Base-by-base conservation (phyloP, 2,888 invertebrate species). In the Ditula angustiorana region DNA sequence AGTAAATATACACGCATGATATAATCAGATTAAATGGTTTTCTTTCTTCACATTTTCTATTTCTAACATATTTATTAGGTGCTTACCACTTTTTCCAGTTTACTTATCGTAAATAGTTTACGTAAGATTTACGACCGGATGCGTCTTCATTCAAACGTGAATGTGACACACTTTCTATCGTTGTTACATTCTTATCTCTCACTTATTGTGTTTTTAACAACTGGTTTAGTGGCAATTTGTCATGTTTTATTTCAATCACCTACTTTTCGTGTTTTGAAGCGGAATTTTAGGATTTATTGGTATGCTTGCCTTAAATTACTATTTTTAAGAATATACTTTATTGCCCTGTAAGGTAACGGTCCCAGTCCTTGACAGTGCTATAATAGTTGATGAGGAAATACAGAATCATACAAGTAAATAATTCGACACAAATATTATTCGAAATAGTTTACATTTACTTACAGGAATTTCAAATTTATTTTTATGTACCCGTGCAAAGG, bases 141-240 rank as follows among this genome's bases (percentile, higher is more conserved):
- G 83, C 84, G 82, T 85, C 84, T 85, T 86, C 87, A 89, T 88
- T 89, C 77, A 83, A 86, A 87, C 83, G 85, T 86, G 84, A 89
- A 88, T 86, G 85, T 86, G 88, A 87, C 90, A 89, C 85, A 90
- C 88, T 90, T 91, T 90, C 90, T 87, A 86, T 83, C 73, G 81
- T 80, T 75, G 68, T 68, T 71, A 68, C 78, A 78, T 81, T 85
- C 82, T 88, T 90, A 88, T 90, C 86, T 87, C 80, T 81, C 80
- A 78, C 78, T 81, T 77, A 77, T 86, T 85, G 81, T 85, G 77
- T 83, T 84, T 64, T 83, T 81, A 85, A 85, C 84, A 80, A 79
- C 81, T 83, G 81, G 79, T 83, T 83, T 79, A 80, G 78, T 78
- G 75, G 76, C 71, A 71, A 73, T 79, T 80, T 82, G 79, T 82